phyloP scores from a whole-genome alignment of 1,140 invertebrate species.

The Zaprionus ghesquierei region DNA sequence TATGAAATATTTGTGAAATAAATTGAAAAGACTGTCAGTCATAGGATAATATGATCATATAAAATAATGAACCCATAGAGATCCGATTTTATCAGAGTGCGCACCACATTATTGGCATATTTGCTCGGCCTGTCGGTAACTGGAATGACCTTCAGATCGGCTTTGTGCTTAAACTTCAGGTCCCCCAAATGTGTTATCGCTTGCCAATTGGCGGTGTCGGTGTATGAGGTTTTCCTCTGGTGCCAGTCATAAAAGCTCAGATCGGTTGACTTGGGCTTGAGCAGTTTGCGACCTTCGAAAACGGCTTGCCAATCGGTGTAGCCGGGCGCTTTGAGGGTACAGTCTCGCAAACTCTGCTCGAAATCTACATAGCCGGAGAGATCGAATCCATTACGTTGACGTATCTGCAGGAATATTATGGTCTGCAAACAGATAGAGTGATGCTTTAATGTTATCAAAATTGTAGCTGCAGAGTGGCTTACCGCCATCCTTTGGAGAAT shows the following conservation, averaged over 20 bases:
- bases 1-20: too few relatives aligned
- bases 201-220: slow-evolving; percentile 54
- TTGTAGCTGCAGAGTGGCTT: background rate
- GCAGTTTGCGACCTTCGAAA: slow-evolving; percentile 28
- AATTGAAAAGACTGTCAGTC: background rate
- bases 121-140: slow-evolving; percentile 19
- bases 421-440: slow-evolving; percentile 30
- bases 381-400: slow-evolving; percentile 47
- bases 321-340: slow-evolving; percentile 17
- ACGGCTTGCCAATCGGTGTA: slow-evolving; percentile 53
- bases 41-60: slow-evolving; percentile 31
- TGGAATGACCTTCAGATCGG: slow-evolving; percentile 60
- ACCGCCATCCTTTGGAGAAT: background rate
- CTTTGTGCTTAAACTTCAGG: slow-evolving; percentile 60
- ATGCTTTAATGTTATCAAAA: too few relatives aligned
- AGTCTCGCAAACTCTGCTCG: slow-evolving; percentile 49
- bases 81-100: slow-evolving; percentile 14
- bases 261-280: slow-evolving; percentile 46
- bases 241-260: slow-evolving; percentile 60
- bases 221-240: slow-evolving; percentile 22
- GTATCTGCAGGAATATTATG: slow-evolving; percentile 62
- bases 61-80: slow-evolving; percentile 33
- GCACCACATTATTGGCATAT: slow-evolving; percentile 22
- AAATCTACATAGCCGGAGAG: slow-evolving; percentile 68
- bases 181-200: slow-evolving; percentile 41